Conservation (phyloP, 2,113 vertebrate genomes). For the Mola mola region DNA sequence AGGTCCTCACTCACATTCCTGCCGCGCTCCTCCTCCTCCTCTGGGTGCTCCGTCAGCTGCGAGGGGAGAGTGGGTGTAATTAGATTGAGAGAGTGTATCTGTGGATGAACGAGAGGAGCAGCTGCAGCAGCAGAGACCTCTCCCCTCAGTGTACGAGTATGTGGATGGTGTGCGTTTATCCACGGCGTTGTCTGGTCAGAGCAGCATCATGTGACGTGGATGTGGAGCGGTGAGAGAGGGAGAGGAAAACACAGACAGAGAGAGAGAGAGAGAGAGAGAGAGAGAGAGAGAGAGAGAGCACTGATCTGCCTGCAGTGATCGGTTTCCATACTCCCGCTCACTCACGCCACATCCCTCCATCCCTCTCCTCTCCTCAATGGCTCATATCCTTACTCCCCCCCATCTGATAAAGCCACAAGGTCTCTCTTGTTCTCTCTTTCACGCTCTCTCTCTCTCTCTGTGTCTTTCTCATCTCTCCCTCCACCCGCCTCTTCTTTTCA, state of each 20-base stretch:
- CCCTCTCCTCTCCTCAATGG: conserved; percentile 16
- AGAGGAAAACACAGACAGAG: too few species aligned
- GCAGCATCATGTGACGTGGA: conserved; percentile 38
- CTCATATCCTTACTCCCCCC: conserved; percentile 48
- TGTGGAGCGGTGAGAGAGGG: conserved; percentile 31
- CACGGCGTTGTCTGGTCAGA: conserved; percentile 53
- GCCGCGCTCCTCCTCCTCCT: conserved; percentile 8
- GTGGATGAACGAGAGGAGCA: conserved; percentile 6
- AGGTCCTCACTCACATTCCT: conserved; percentile 44
- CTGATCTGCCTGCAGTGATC: conserved; percentile 71
- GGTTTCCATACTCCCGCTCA: conserved; percentile 75
- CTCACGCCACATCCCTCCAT: conserved; percentile 64
- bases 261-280: conserved; percentile 11
- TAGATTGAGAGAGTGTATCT: conserved; percentile 11
- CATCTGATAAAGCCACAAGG: too few species aligned
- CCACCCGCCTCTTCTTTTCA: conserved; percentile 6
- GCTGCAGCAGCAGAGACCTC: conserved; percentile 32
- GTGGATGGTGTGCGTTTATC: conserved; percentile 61
- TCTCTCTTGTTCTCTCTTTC: conserved; percentile 16
- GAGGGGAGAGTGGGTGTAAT: conserved; percentile 35
- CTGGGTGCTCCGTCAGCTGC: conserved; percentile 29
- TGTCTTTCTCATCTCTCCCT: neutral
- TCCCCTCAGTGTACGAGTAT: conserved; percentile 41
- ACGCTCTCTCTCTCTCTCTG: conserved; percentile 13
- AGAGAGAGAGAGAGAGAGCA: conserved; percentile 18